Evolutionary conservation across 2,113 vertebrate genomes (phyloP).

Genomic region (Peromyscus polionotus): DNA sequence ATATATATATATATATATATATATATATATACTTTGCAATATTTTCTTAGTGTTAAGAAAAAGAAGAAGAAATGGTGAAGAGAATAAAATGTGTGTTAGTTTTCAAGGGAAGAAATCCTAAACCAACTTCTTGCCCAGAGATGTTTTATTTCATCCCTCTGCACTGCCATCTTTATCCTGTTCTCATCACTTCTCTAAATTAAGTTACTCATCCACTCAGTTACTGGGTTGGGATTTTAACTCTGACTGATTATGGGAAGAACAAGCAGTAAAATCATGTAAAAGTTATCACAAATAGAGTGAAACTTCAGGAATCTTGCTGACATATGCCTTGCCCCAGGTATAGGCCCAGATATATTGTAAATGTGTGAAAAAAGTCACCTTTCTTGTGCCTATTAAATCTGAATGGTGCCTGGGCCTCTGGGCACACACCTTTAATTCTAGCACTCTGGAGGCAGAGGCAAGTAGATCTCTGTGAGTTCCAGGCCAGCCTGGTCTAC

Average conservation of each 20-base stretch:
- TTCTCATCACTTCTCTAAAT: neutral
- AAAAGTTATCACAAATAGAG: neutral
- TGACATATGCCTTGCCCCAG: neutral
- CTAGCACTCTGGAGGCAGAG: too few relatives aligned
- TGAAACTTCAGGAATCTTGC: neutral
- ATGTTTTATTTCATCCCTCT: neutral
- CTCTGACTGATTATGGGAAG: neutral
- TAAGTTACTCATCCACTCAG: neutral
- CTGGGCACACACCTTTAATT: neutral
- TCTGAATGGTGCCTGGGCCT: neutral
- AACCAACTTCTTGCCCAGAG: neutral
- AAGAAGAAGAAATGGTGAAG: slow-evolving; percentile 25
- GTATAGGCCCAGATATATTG: neutral
- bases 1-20: neutral
- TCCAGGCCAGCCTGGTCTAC: neutral
- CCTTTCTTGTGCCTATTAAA: neutral
- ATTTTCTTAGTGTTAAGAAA: slow-evolving; percentile 54
- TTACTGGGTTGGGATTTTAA: neutral
- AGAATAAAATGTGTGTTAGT: slow-evolving; percentile 47
- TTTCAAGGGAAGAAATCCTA: slow-evolving; percentile 66
- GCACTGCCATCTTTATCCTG: neutral
- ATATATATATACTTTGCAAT: slow-evolving; percentile 4
- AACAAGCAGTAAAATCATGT: neutral
- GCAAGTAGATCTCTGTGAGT: neutral
- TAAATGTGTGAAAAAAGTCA: neutral